Evolutionary conservation across 2,113 vertebrate genomes (phyloP).

Genomic region (Silurus asotus): DNA sequence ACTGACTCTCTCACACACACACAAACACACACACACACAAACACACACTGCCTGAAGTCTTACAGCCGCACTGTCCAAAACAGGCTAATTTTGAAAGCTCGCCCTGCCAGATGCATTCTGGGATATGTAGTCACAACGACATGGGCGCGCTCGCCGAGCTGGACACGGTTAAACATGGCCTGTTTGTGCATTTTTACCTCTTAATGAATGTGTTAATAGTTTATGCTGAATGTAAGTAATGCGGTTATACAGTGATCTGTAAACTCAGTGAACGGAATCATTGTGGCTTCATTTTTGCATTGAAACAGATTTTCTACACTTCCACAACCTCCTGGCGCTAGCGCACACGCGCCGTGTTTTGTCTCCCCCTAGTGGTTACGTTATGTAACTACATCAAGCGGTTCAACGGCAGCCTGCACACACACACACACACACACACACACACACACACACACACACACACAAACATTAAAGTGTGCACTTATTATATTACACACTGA

Average conservation of each 20-base stretch:
- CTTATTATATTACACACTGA: no score
- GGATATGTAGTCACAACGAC: slow-evolving; percentile 63
- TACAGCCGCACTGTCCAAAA: neutral
- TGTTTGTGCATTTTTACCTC: no score
- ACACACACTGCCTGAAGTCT: neutral
- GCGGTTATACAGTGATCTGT: neutral
- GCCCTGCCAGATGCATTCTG: slow-evolving; percentile 54
- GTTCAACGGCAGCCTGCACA: neutral
- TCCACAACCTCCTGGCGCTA: neutral
- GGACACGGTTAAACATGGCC: no score
- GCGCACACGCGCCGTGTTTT: neutral
- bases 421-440: no score
- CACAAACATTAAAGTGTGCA: neutral
- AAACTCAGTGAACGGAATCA: neutral
- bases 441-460: neutral
- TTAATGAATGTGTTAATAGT: neutral
- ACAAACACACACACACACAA: no score
- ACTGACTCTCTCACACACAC: neutral
- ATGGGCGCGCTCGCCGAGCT: neutral
- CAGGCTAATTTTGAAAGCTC: slow-evolving; percentile 22
- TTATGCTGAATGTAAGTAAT: no score
- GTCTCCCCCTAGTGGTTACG: neutral
- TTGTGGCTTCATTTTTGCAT: neutral
- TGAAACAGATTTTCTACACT: neutral
- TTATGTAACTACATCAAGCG: neutral